phyloP scores from a whole-genome alignment of 2,888 invertebrate species.

The Cylloceria caligata region DNA sequence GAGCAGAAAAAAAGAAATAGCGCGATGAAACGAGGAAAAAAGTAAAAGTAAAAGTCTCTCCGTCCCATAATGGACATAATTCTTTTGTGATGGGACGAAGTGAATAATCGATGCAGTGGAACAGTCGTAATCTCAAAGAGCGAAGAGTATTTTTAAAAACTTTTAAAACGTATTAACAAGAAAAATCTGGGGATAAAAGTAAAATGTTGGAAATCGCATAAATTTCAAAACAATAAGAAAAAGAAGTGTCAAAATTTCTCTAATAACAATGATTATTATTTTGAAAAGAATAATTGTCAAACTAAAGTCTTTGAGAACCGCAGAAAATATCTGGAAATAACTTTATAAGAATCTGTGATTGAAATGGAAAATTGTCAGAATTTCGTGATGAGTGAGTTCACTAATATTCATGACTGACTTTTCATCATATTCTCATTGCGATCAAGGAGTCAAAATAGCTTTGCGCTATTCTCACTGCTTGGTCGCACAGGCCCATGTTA shows the following conservation, averaged over 20 bases:
- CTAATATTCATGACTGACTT: not conserved
- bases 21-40: slow-evolving; percentile 35
- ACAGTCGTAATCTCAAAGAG: slow-evolving; percentile 8
- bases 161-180: not conserved
- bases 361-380: not conserved
- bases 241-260: not conserved
- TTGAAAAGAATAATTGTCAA: not conserved
- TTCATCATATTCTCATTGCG: too few relatives aligned
- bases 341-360: not conserved
- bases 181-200: not conserved
- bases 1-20: slow-evolving; percentile 34
- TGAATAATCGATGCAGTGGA: slow-evolving; percentile 29
- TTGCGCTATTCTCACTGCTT: slow-evolving; percentile 55
- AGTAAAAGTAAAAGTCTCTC: slow-evolving; percentile 50
- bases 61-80: slow-evolving; percentile 36
- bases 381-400: not conserved
- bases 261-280: not conserved
- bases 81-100: slow-evolving; percentile 38
- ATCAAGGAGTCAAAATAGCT: too few relatives aligned
- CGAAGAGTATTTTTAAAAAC: slow-evolving; percentile 21
- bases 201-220: not conserved
- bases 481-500: slow-evolving; percentile 75
- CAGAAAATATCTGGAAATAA: not conserved
- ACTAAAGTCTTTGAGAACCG: not conserved
- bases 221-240: not conserved